Evolutionary conservation across 2,113 vertebrate genomes (phyloP), one percentile per base, ranked within the genome.

Genomic region (Hystrix cristata): DNA sequence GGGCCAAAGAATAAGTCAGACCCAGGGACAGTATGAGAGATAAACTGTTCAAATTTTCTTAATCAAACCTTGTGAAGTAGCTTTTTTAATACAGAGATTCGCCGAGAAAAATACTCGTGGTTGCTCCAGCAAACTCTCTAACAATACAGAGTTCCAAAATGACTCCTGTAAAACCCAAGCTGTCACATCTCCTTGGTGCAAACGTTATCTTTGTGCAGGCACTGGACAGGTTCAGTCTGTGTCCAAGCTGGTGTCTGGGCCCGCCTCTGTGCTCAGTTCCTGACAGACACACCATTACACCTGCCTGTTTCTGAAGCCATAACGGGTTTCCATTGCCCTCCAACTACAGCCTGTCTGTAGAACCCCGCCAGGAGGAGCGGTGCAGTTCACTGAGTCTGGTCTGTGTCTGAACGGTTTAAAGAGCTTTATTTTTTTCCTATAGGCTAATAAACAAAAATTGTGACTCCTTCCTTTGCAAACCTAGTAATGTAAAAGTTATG

Each of bases 61-160:
- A 21, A 84, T 62, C 15, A 21, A 74, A 53, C 14, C 21, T 81
- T 55, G 19, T 76, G 10, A 1, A 15, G 4, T 81, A 71, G 53
- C 51, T 91, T 94, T 94, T 67, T 90, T 55, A 53, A 81, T 19
- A 46, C n/a, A 87, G 90, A 91, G 64, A 71, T 21, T 59, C n/a
- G 76, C 74, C 5, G 7, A 91, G 59, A 57, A 38, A 3, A 23
- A 46, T 5, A 59, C 4, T 83, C 4, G 79, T 1, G 14, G 11
- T 67, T 87, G 90, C 55, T 82, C 27, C 46, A 9, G 59, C 7
- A n/a, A 76, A 86, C 25, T 74, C 53, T 78, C 10, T 27, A 34
- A 94, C 38, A n/a, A 62, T 19, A 25, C 0, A 46, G 34, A 23
- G n/a, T 83, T 90, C 53, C 96, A 69, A 71, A 38, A 74, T 15